Evolutionary conservation across 2,113 vertebrate species (phyloP).

Genomic region (Taxidea taxus): DNA sequence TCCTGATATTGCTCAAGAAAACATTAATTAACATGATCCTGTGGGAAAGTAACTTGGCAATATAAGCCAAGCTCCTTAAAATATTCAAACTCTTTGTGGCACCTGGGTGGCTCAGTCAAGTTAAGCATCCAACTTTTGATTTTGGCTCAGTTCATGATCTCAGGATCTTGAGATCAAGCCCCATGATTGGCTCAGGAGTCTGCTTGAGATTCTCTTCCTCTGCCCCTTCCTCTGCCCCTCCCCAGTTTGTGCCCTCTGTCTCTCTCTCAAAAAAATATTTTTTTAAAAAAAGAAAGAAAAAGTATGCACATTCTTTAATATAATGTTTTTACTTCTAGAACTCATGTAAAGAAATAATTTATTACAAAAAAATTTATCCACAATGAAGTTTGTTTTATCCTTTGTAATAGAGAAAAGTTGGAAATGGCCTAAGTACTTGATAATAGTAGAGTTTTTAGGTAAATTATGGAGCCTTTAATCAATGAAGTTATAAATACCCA

Average conservation of each 20-base stretch:
- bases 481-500: background rate
- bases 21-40: background rate
- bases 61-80: background rate
- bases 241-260: too few relatives aligned
- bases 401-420: background rate
- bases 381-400: background rate
- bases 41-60: background rate
- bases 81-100: background rate
- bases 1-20: background rate
- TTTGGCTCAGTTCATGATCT: too few relatives aligned
- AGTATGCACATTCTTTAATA: background rate
- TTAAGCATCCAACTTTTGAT: too few relatives aligned
- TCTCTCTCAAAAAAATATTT: background rate
- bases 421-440: background rate
- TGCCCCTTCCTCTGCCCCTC: too few relatives aligned
- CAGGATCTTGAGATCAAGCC: too few relatives aligned
- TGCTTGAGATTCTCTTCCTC: background rate
- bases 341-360: constrained; percentile 1
- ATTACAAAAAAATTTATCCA: background rate
- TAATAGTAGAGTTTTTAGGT: background rate
- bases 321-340: background rate
- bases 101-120: too few relatives aligned
- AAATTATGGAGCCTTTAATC: background rate
- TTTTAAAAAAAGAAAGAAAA: background rate
- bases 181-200: background rate